Percentiles rank a stretch among this genome's conserved stretches.
phyloP scores from a whole-genome alignment of 2,113 vertebrate genomes.

The Myrmophylax atrothorax region DNA sequence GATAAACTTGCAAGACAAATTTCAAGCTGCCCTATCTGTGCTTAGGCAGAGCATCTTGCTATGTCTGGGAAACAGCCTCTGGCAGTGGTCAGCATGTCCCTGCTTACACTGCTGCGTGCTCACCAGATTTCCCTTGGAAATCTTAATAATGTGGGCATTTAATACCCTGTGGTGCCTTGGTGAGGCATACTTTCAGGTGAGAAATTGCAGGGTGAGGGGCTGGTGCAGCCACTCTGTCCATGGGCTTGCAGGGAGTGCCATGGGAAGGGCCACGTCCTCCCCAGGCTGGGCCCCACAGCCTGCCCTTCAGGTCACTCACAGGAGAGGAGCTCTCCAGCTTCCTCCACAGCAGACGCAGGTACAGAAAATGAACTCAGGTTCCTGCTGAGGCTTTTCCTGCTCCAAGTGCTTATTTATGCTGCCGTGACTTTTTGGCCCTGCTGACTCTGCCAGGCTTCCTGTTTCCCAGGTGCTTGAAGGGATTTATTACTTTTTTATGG shows the following conservation, averaged over 20 bases:
- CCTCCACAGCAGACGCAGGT: rapidly evolving
- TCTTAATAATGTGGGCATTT: neutral
- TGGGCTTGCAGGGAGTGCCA: neutral
- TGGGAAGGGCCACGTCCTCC: rapidly evolving
- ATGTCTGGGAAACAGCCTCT: neutral
- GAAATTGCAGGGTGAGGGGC: neutral
- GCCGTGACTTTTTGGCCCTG: neutral
- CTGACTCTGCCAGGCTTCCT: neutral
- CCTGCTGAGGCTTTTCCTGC: neutral
- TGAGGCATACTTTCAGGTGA: neutral
- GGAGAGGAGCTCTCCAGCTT: neutral
- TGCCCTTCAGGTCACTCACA: rapidly evolving
- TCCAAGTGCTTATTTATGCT: neutral
- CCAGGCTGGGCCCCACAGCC: neutral
- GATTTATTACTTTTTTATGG: slow-evolving; percentile 12
- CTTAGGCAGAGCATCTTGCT: neutral
- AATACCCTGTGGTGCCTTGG: rapidly evolving
- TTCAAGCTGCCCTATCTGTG: neutral
- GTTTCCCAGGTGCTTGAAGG: slow-evolving; percentile 10
- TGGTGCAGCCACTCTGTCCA: neutral
- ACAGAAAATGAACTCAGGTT: neutral
- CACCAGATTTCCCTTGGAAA: neutral
- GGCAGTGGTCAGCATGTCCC: neutral
- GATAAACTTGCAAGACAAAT: neutral
- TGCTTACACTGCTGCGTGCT: neutral